Conservation (phyloP, 2,113 vertebrate species). For the Percopsis transmontana region DNA sequence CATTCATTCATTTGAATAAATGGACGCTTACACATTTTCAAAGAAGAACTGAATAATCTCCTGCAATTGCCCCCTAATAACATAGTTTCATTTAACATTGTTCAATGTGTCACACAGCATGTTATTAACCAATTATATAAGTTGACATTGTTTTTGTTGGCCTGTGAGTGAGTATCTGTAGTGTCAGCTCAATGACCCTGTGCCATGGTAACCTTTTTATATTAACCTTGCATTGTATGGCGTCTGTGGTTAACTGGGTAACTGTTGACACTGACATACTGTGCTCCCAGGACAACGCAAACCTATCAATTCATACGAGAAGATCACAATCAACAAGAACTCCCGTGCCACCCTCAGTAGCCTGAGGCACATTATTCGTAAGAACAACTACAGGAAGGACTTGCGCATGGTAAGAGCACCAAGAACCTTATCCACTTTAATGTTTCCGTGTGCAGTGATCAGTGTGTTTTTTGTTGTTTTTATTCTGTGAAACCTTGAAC, state of each 20-base stretch:
- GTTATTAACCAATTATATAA: no score
- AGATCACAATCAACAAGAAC: constrained; percentile 92
- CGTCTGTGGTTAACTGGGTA: not conserved
- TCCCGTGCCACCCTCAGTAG: constrained; percentile 87
- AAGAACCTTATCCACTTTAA: not conserved
- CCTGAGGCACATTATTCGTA: constrained; percentile 89
- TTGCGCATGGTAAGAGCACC: constrained; percentile 84
- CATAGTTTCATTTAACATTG: no score
- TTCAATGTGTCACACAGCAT: no score
- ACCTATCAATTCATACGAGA: constrained; percentile 81
- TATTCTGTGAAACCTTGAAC: not conserved
- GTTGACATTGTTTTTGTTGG: no score
- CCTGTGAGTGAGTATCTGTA: no score
- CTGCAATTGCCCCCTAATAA: no score
- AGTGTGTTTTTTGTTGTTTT: not conserved
- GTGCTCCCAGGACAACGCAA: constrained; percentile 83
- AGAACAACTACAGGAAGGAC: constrained; percentile 89
- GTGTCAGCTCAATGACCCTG: no score
- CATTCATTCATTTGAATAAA: no score
- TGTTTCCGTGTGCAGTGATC: not conserved
- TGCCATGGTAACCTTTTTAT: no score
- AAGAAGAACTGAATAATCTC: no score
- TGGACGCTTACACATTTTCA: no score
- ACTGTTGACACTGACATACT: not conserved
- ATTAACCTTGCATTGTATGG: no score